Evolutionary conservation across 2,113 vertebrate genomes (phyloP).

Genomic region (Callaeas wilsoni): DNA sequence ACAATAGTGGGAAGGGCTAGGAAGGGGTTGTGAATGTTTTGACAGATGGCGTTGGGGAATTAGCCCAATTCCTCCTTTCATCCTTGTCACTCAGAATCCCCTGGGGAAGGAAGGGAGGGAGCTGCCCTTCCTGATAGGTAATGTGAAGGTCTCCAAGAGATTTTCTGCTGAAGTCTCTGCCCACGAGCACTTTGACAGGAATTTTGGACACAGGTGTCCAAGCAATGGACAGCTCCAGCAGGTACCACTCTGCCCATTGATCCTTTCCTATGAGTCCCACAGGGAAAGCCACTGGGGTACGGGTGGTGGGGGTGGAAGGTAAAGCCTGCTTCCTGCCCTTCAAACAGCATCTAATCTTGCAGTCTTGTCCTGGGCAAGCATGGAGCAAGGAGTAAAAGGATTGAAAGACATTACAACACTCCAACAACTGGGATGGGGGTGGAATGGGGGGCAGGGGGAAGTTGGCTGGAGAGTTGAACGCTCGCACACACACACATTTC

Average conservation of each 20-base stretch:
- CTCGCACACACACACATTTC: not conserved
- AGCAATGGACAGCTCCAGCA: not conserved
- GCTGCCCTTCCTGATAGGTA: not conserved
- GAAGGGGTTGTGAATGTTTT: not conserved
- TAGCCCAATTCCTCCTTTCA: not conserved
- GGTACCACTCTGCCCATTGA: not conserved
- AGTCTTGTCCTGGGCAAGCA: not conserved
- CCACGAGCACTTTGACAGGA: not conserved
- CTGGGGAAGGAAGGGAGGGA: not conserved
- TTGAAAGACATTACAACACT: not conserved
- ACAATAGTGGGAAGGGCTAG: not conserved
- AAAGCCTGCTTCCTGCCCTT: not conserved
- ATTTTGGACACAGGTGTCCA: not conserved
- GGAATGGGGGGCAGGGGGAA: fast-evolving
- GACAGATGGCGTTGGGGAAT: not conserved
- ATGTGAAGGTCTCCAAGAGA: not conserved
- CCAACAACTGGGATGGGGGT: not conserved
- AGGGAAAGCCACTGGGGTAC: not conserved
- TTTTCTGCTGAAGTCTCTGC: not conserved
- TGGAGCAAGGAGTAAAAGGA: not conserved
- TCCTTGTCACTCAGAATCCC: not conserved
- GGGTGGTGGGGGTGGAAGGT: not conserved
- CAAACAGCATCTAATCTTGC: not conserved
- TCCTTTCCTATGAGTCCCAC: not conserved
- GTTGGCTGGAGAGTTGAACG: not conserved